Percentiles rank a stretch among this genome's conserved stretches.
These are phyloP conservation scores for Fragum whitleyi DNA, from an alignment of 2,888 invertebrate genomes.

Conservation along the genomic window DNA sequence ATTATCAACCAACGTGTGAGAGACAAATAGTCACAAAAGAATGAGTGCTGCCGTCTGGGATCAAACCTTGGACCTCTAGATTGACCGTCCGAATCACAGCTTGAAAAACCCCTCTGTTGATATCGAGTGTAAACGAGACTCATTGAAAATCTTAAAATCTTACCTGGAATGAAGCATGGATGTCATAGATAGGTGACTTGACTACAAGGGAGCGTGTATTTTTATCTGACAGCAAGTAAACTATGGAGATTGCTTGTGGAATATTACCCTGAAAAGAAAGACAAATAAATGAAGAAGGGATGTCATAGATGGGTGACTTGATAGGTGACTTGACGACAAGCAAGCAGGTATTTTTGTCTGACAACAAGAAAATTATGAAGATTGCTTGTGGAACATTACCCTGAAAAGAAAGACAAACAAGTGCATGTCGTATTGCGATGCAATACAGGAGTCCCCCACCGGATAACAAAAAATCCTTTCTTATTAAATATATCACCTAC, in stretches of 20 bases:
- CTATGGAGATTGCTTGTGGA: constrained; percentile 77
- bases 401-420: constrained; percentile 65
- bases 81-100: too few relatives aligned
- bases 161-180: constrained; percentile 79
- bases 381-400: constrained; percentile 79
- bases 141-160: constrained; percentile 38
- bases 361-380: constrained; percentile 80
- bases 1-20: too few relatives aligned
- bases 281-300: constrained; percentile 72
- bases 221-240: constrained; percentile 81
- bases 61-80: too few relatives aligned
- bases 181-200: constrained; percentile 81
- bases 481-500: too few relatives aligned
- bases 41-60: too few relatives aligned
- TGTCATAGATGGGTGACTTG: too few relatives aligned
- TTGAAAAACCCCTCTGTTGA: too few relatives aligned
- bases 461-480: too few relatives aligned
- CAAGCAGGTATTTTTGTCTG: constrained; percentile 79
- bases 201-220: constrained; percentile 79
- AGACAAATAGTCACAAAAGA: too few relatives aligned
- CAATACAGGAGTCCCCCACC: too few relatives aligned
- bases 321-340: constrained; percentile 80
- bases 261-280: constrained; percentile 77
- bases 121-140: too few relatives aligned
- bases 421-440: too few relatives aligned